phyloP scores from a whole-genome alignment of 2,113 vertebrate species.

The Martes martes region DNA sequence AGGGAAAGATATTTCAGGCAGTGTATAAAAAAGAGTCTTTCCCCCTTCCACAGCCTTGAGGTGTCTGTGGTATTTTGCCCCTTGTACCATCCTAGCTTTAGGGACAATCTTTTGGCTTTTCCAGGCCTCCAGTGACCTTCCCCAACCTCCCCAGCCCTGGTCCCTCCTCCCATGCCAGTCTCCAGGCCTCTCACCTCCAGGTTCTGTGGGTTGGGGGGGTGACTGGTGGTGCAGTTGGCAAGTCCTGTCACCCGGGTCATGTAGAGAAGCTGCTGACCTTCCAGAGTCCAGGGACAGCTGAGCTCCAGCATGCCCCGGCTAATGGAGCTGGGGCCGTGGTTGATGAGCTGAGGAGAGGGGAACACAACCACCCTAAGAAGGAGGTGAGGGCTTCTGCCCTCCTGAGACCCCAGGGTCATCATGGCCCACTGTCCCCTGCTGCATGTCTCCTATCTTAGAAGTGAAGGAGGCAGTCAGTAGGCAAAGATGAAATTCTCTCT shows the following conservation, averaged over 20 bases:
- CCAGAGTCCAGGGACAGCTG: constrained; percentile 85
- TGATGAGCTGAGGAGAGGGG: constrained; percentile 84
- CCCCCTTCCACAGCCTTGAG: background rate
- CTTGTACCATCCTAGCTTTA: background rate
- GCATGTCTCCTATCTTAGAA: background rate
- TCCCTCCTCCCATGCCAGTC: background rate
- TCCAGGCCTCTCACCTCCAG: constrained; percentile 84
- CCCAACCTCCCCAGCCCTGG: background rate
- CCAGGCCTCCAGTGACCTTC: background rate
- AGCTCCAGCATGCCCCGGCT: constrained; percentile 87
- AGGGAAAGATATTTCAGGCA: background rate
- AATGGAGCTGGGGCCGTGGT: constrained; percentile 90
- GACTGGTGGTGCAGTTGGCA: constrained; percentile 88
- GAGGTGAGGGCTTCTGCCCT: background rate
- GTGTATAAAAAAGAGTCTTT: background rate
- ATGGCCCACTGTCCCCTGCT: background rate
- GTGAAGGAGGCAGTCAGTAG: background rate
- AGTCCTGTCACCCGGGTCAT: constrained; percentile 83
- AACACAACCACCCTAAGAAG: background rate
- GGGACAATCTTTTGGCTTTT: background rate
- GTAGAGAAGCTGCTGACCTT: constrained; percentile 85
- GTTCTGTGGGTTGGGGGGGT: constrained; percentile 81
- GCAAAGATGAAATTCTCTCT: background rate
- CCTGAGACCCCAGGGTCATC: background rate
- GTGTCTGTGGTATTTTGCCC: background rate